Base-by-base conservation (phyloP, 2,888 invertebrate species). In the Euplagia quadripunctaria region DNA sequence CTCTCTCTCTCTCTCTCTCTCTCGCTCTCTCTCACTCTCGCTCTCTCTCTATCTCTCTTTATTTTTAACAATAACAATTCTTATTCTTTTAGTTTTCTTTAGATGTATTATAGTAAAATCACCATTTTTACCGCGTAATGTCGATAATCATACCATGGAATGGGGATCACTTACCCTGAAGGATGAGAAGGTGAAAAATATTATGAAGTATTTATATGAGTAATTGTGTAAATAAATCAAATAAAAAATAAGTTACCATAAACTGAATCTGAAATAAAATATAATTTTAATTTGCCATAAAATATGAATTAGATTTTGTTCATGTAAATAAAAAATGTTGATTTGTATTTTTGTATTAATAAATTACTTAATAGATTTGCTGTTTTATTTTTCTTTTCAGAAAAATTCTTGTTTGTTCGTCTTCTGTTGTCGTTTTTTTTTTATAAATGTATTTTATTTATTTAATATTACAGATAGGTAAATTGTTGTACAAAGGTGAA, bases 301-400 rank as follows among this genome's bases (percentile, higher is more conserved):
- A 71, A 61, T 31, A 52, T 52, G 61, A 70, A 70, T 70, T 64
- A 70, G 52, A 71, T 70, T 64, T 58, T 66, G 76, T 75, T 71
- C 66, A 69, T 75, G 82, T 83, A 83, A 82, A 83, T 84, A 83
- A 52, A 70, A 73, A 46, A 68, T 76, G 31, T 63, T 49, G 41
- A 70, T 81, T 71, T 74, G 68, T 72, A 70, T 77, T 79, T 83
- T 83, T 84, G 74, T 84, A 82, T 73, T 68, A 81, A 81, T 82
- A 72, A 71, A 77, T 76, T 77, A 80, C 73, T 68, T 58, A 65
- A 72, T 68, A 70, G 64, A 1, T 31, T 61, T n/a, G 4, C 41
- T n/a, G 42, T 74, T 72, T 74, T 55, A 14, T 65, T 77, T 79
- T 64, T 69, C 2, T 16, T 31, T 3, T n/a, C 8, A 16, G n/a